These are phyloP conservation scores for Ammodytes marinus DNA, from an alignment of 2,113 vertebrate species.

Conservation along the genomic window DNA sequence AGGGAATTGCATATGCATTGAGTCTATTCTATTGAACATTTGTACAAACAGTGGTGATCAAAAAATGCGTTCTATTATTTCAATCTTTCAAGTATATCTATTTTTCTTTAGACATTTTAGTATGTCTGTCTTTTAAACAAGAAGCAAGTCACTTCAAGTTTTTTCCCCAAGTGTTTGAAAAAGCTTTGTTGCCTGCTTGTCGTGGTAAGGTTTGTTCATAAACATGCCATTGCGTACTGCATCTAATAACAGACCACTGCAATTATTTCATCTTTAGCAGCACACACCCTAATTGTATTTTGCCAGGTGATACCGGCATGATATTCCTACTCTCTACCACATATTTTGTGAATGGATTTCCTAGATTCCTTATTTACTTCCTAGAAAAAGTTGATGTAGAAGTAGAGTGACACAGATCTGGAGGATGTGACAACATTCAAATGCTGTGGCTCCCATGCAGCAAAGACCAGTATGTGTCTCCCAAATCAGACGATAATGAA, in stretches of 20 bases:
- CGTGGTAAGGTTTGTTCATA: conserved; percentile 5
- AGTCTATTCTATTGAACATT: conserved; percentile 35
- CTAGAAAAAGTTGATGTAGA: not conserved
- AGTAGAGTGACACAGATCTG: not conserved
- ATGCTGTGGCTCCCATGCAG: conserved; percentile 9
- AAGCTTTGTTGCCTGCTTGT: conserved; percentile 21
- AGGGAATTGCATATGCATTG: conserved; percentile 37
- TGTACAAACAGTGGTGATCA: conserved; percentile 32
- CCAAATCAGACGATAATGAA: conserved; percentile 74
- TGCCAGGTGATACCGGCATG: not conserved
- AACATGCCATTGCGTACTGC: not conserved
- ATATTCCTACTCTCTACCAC: not conserved
- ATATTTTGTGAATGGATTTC: not conserved
- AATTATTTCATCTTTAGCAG: conserved; percentile 23
- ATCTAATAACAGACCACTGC: not conserved
- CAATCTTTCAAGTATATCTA: not conserved
- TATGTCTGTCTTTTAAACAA: conserved; percentile 12
- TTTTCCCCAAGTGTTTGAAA: not conserved
- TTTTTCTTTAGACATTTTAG: too few species aligned
- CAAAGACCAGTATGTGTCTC: conserved; percentile 39
- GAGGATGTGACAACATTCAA: conserved; percentile 9
- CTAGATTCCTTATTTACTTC: not conserved
- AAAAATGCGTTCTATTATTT: conserved; percentile 45
- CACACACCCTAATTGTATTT: not conserved
- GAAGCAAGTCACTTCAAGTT: conserved; percentile 3